Base-by-base conservation (phyloP, 2,113 vertebrate genomes). In the Dermatemys mawii region DNA sequence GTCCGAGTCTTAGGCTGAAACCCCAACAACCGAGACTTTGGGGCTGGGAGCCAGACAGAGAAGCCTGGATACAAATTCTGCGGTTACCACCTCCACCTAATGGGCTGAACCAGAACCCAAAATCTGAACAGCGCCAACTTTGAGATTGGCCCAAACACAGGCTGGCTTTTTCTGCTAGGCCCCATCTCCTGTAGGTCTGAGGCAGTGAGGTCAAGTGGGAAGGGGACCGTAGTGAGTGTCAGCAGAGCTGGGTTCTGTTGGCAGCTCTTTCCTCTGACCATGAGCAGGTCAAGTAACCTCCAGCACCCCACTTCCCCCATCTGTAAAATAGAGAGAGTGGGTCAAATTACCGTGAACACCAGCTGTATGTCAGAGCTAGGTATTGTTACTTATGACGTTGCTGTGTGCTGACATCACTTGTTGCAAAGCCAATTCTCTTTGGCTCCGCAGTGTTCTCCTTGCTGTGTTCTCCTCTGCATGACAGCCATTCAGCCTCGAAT, bases 391-490 rank as follows among this genome's bases (percentile, higher is more conserved):
- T 6, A 2, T 7, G 13, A 60, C 14, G 13, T 35, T 32, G 29
- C 85, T 49, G 44, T 89, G 73, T 55, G 54, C 79, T 49, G 85
- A 95, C 5, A 63, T 91, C 78, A 1, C 0, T 60, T 85, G 93
- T 84, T 14, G 0, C 78, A 89, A 89, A 92, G 80, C 22, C 50
- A 70, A 83, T 93, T 89, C 85, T 92, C 92, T 85, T 94, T 86
- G 87, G 83, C 53, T 87, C 75, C 96, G 86, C 16, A 75, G 41
- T 51, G 46, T 63, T 46, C 46, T 46, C 46, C 89, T 88, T 86
- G 90, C 89, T 84, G n/a, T 85, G 84, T 85, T 78, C 89, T 86
- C 92, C 82, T 83, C 93, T 89, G 78, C 85, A 51, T 84, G 87
- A 92, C 90, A 95, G 88, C 83, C 82, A 86, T 95, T 90, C 24